Evolutionary conservation across 2,113 vertebrate species (phyloP).

Genomic region (Chloroceryle aenea): DNA sequence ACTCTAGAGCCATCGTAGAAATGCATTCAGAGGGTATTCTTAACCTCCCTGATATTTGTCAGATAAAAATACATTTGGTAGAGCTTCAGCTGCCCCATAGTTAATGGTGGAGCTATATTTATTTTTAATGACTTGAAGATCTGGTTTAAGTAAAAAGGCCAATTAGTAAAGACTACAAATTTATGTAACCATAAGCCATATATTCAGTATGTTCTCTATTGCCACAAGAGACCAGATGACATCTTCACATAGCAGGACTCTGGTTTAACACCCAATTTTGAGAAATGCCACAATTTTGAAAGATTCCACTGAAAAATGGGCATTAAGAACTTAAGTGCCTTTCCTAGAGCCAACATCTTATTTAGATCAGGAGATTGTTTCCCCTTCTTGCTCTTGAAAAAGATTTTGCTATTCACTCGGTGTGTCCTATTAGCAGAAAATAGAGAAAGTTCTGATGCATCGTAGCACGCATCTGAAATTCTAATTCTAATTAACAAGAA

Average conservation of each 20-base stretch:
- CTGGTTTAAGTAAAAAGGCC: not conserved
- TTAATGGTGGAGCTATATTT: not conserved
- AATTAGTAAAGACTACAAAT: not conserved
- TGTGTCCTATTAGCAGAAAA: slow-evolving; percentile 40
- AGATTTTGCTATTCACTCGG: not conserved
- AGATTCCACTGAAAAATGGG: not conserved
- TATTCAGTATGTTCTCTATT: not conserved
- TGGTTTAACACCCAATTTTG: not conserved
- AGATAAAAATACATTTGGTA: not conserved
- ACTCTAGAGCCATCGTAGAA: not conserved
- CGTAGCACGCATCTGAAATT: slow-evolving; percentile 48
- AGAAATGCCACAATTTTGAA: not conserved
- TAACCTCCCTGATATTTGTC: not conserved
- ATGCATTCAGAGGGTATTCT: not conserved
- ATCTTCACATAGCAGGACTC: not conserved
- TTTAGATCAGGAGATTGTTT: slow-evolving; percentile 12
- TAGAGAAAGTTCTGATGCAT: slow-evolving; percentile 44
- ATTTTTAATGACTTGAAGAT: slow-evolving; percentile 1
- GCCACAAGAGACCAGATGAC: not conserved
- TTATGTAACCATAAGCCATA: not conserved
- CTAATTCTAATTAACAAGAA: slow-evolving; percentile 55
- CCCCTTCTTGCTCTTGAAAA: slow-evolving; percentile 12
- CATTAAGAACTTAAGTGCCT: not conserved
- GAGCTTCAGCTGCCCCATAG: not conserved
- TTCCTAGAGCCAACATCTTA: not conserved